Conservation (phyloP, 2,888 invertebrate genomes). For the Exephanes ischioxanthus region DNA sequence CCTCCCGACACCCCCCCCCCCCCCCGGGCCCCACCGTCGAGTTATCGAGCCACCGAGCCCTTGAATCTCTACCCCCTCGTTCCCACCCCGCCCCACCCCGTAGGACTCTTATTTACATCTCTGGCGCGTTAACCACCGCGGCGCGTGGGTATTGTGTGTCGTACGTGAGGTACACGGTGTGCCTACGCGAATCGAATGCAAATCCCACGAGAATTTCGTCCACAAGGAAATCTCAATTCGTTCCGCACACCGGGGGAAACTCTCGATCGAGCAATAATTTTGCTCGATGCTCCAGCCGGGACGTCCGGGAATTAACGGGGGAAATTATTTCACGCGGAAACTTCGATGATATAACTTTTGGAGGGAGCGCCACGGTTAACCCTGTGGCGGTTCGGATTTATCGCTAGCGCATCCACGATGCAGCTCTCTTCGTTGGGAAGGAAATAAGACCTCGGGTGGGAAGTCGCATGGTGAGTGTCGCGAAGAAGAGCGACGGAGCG, state of each 20-base stretch:
- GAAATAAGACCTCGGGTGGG: neutral
- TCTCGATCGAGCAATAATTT: constrained; percentile 24
- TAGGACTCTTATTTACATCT: constrained; percentile 31
- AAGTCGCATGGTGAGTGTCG: neutral
- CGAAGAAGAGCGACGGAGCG: no score
- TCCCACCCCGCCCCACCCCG: neutral
- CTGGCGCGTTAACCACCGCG: constrained; percentile 9
- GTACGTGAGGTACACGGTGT: constrained; percentile 1
- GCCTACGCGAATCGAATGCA: constrained; percentile 34
- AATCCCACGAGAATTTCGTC: constrained; percentile 52
- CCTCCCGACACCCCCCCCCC: neutral
- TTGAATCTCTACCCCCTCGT: neutral
- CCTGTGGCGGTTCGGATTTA: neutral
- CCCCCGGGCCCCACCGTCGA: neutral
- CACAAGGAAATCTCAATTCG: constrained; percentile 50
- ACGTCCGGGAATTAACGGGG: neutral
- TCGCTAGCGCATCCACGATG: neutral
- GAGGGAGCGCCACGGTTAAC: neutral
- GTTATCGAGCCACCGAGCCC: constrained; percentile 5
- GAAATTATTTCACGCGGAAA: neutral
- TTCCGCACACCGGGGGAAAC: constrained; percentile 6
- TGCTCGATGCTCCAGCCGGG: neutral
- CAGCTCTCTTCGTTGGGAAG: neutral
- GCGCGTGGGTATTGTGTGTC: constrained; percentile 9
- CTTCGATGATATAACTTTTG: constrained; percentile 3